These are phyloP conservation scores for Slavum lentiscoides DNA, from an alignment of 2,888 invertebrate species.

Conservation along the genomic window DNA sequence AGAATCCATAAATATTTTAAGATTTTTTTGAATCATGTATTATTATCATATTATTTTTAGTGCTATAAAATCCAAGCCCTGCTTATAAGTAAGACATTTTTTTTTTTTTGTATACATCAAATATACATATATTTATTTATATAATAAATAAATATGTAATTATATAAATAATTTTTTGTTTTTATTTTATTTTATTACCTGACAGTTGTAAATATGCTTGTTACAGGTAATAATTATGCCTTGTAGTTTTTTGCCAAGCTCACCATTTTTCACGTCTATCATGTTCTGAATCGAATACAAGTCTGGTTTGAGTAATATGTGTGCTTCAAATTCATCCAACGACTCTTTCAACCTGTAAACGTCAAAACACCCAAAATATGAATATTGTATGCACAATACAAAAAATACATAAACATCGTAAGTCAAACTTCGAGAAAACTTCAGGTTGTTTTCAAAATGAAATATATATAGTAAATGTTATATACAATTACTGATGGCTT, in stretches of 20 bases:
- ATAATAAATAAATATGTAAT: not conserved
- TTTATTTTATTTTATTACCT: constrained; percentile 60
- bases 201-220: constrained; percentile 67
- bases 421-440: not conserved
- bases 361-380: too few species aligned
- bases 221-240: constrained; percentile 66
- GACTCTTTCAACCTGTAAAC: constrained; percentile 19
- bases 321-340: constrained; percentile 44
- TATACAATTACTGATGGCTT: too few species aligned
- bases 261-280: constrained; percentile 67
- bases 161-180: too few species aligned
- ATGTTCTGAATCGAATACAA: constrained; percentile 76
- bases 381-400: not conserved
- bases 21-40: too few species aligned
- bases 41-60: too few species aligned
- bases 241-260: constrained; percentile 65
- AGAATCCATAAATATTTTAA: too few species aligned
- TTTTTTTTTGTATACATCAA: too few species aligned
- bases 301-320: constrained; percentile 65
- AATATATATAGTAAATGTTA: too few species aligned
- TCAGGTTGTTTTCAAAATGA: not conserved
- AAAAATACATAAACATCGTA: not conserved
- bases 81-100: too few species aligned
- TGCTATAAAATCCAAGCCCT: too few species aligned
- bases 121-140: not conserved